Evolutionary conservation across 2,888 invertebrate species (phyloP), one percentile per base, ranked within the genome.

Genomic region (Psylliodes chrysocephalus): DNA sequence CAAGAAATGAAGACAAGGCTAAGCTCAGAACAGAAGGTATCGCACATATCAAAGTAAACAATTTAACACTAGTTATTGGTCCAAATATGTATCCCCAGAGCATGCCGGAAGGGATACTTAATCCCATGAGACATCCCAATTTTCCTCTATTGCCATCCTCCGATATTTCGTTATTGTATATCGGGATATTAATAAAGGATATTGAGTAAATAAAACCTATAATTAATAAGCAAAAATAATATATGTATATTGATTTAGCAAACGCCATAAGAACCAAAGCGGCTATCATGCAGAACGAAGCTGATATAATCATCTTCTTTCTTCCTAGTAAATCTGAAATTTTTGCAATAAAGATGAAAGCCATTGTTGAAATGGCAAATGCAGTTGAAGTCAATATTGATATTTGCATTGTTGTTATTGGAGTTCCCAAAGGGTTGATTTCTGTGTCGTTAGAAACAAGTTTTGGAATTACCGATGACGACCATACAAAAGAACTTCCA

Each of bases 331-430:
- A 5, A 12, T 51, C 33, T 10, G 51, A 7, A 7, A 28, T 1
- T 30, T 30, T 51, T 17, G 51, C 28, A 14, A 15, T 14, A 17
- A 51, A 25, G 7, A 25, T 25, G 25, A 5, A 25, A 25, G 5
- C 7, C 4, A 7, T 7, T 22, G 82, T 79, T 1, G 85, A 83
- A 6, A 86, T 85, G 51, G 85, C 55, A 0, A 83, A 77, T 8
- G 82, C 71, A 53, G 85, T 70, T 1, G 84, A 84, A 1, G 83
- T 85, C 47, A 86, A 80, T 86, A 86, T 86, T 0, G 85, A 82
- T n/a, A 77, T 76, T 68, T 86, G 80, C 1, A 79, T 77, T 0
- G 54, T 46, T 0, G 69, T 74, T 10, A 84, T 78, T 1, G 61
- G 14, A 12, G 18, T 47, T 1, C 71, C 74, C 1, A 84, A 63